Percentiles rank a stretch among this genome's conserved stretches.
These are phyloP conservation scores for Eilema sororculum DNA, from an alignment of 2,888 invertebrate species.

Conservation along the genomic window DNA sequence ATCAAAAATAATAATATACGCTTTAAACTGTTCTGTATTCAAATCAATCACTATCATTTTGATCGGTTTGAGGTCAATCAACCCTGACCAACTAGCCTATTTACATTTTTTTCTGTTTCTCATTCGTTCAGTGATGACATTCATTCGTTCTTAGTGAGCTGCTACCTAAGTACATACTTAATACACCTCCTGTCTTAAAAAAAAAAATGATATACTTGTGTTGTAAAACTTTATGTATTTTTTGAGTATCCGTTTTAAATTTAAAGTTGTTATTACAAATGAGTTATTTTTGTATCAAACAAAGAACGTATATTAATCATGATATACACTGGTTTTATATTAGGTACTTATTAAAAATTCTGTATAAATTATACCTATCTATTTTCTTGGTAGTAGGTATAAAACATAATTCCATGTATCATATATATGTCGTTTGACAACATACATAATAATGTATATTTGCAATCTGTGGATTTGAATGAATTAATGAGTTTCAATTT, in stretches of 20 bases:
- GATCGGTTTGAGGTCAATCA: not conserved
- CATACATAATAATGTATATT: not conserved
- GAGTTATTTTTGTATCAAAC: not conserved
- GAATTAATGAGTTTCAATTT: not conserved
- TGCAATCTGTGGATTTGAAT: not conserved
- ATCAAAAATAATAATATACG: no score
- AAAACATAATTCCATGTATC: not conserved
- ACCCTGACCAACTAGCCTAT: not conserved
- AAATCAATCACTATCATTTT: not conserved
- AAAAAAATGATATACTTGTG: no score
- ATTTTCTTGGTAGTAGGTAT: not conserved
- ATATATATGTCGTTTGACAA: not conserved
- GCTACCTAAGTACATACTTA: no score
- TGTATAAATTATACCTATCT: no score
- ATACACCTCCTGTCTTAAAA: not conserved
- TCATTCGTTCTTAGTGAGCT: not conserved
- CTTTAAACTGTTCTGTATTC: not conserved
- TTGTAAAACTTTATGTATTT: no score
- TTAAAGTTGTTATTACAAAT: not conserved
- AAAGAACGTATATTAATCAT: not conserved
- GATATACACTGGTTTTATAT: not conserved
- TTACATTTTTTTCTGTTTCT: not conserved
- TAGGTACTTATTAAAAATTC: not conserved
- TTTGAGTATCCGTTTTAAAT: no score
- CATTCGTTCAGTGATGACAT: not conserved